phyloP scores from a whole-genome alignment of 35 echinoderm and acorn worm species.

The Ophiothrix spiculata region DNA sequence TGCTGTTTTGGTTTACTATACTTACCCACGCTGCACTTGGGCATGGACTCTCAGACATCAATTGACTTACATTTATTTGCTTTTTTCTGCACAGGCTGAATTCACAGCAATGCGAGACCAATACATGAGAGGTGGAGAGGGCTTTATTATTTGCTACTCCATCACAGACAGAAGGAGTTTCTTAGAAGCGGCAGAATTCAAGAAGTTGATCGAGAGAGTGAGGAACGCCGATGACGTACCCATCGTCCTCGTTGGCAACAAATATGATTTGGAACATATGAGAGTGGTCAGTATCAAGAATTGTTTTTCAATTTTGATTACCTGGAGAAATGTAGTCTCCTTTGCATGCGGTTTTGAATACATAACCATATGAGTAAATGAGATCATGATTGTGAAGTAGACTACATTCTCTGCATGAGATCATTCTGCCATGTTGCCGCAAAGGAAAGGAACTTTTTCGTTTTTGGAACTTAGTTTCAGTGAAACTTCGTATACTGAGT shows the following conservation, averaged over 20 bases:
- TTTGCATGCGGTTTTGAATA: too few relatives aligned
- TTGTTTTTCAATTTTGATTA: too few relatives aligned
- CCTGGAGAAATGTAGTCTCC: too few relatives aligned
- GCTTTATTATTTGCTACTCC: slow-evolving; percentile 99
- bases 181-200: slow-evolving; percentile 97
- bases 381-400: too few relatives aligned
- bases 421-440: too few relatives aligned
- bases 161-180: slow-evolving; percentile 98
- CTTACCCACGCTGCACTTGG: neutral
- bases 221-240: slow-evolving; percentile 88
- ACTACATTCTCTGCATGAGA: too few relatives aligned
- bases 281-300: slow-evolving; percentile 66
- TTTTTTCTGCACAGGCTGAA: slow-evolving; percentile 62
- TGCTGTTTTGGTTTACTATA: neutral
- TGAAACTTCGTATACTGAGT: too few relatives aligned
- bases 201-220: slow-evolving; percentile 94
- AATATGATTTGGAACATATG: slow-evolving; percentile 83
- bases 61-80: neutral
- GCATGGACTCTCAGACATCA: neutral
- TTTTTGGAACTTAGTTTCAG: too few relatives aligned
- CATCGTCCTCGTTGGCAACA: slow-evolving; percentile 95
- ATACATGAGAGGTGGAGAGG: slow-evolving; percentile 95
- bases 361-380: too few relatives aligned
- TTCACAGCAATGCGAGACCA: slow-evolving; percentile 99
- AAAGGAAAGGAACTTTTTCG: too few relatives aligned